A percentile compares a stretch with the other conserved stretches of the same genome.
Conservation (phyloP, 2,113 vertebrate species). For the Nyctibius bracteatus region DNA sequence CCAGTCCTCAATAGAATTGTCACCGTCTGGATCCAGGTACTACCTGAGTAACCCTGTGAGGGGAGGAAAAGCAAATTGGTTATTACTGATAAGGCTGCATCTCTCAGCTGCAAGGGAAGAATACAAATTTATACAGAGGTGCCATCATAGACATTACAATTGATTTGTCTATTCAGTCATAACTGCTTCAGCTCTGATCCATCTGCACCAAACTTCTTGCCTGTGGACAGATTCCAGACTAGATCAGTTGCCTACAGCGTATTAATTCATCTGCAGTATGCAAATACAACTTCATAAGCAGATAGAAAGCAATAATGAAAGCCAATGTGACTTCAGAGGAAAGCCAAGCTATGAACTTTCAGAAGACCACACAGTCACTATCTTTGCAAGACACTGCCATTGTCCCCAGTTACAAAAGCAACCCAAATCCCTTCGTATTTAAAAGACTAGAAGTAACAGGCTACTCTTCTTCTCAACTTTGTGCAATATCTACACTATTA, state of each 20-base stretch:
- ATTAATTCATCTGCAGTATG: neutral
- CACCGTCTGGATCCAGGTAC: neutral
- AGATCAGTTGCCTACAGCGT: neutral
- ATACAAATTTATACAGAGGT: neutral
- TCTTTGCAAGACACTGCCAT: neutral
- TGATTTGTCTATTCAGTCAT: neutral
- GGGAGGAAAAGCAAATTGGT: neutral
- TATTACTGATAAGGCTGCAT: neutral
- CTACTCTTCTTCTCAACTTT: neutral
- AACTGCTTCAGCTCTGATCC: neutral
- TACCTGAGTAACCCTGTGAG: neutral
- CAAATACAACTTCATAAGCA: neutral
- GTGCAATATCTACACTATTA: neutral
- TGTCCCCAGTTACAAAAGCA: neutral
- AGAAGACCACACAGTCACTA: neutral
- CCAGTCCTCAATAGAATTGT: neutral
- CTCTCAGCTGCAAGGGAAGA: neutral
- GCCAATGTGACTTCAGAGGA: neutral
- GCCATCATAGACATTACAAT: neutral
- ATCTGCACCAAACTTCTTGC: neutral
- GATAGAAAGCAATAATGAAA: neutral
- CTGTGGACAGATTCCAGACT: neutral
- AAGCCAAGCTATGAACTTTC: neutral
- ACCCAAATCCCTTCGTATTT: neutral
- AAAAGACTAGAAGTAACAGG: neutral